Base-by-base conservation (phyloP, 2,113 vertebrate genomes). In the Toxostoma redivivum region DNA sequence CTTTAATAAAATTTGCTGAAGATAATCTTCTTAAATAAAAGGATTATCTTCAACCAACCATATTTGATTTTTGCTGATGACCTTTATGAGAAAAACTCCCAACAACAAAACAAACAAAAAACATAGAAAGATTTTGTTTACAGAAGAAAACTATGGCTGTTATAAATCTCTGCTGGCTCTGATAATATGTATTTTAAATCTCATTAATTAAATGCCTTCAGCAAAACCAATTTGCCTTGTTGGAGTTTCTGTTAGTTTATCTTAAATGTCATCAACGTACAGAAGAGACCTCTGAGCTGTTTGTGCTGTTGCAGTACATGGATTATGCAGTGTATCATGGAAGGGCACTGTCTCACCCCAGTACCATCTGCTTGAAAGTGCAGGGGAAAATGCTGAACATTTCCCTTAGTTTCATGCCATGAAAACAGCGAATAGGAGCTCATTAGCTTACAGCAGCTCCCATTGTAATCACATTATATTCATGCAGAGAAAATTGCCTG, bases 401-500 rank as follows among this genome's bases (percentile, higher is more conserved):
- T 94, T 93, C 71, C 48, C 83, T 56, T 50, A 91, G 44, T 76
- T 94, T 87, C 60, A 73, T 93, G 50, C 71, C 56, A 67, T 94
- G 88, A 95, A 93, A 93, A 47, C 58, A 51, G 42, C 54, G 81
- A 95, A 72, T 86, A 82, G 74, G 27, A 96, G 24, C 62, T 96
- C 92, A 93, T 97, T 96, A 97, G 91, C 87, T 74, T 91, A 70
- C 92, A 95, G 94, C 96, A 96, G 70, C 64, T 94, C 74, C 77
- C 51, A 61, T 56, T 97, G 95, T 97, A 97, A 97, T 92, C 91
- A 90, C 82, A 93, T 93, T 85, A 91, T 77, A 89, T 86, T 96
- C 96, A 95, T 71, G 80, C 92, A 92, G 96, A 95, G 95, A 96
- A 94, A 94, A 96, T 81, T 94, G 82, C 58, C 51, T 87, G 60